A percentile compares a stretch with the other conserved stretches of the same genome.
Evolutionary conservation across 2,888 invertebrate species (phyloP).

Genomic region (Meliscaeva auricollis): DNA sequence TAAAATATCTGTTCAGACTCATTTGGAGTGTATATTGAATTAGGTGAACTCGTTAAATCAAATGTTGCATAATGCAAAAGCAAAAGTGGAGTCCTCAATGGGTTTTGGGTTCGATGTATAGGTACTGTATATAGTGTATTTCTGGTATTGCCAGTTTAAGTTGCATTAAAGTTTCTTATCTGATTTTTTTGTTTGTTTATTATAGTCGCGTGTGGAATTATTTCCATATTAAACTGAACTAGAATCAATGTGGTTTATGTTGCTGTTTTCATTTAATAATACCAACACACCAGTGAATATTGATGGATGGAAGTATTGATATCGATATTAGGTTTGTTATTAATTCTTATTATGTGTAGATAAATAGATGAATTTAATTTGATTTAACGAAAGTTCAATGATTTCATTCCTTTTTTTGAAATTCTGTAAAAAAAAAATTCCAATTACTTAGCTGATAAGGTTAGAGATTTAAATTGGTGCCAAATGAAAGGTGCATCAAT

Average conservation of each 20-base stretch:
- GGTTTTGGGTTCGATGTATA: background rate
- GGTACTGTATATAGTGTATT: background rate
- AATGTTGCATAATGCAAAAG: constrained; percentile 56
- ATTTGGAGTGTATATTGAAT: constrained; percentile 62
- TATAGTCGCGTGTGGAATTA: constrained; percentile 32
- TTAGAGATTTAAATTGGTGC: too few species aligned
- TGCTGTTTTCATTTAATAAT: background rate
- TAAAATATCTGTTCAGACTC: constrained; percentile 50
- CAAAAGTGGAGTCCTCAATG: background rate
- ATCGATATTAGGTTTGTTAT: background rate
- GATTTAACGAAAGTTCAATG: too few species aligned
- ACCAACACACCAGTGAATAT: background rate
- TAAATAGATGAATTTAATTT: background rate
- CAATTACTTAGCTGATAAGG: too few species aligned
- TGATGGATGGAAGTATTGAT: background rate
- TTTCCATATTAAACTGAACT: constrained; percentile 6
- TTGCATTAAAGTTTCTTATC: constrained; percentile 51
- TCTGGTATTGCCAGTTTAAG: constrained; percentile 8
- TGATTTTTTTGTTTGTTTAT: constrained; percentile 7
- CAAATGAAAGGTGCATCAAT: too few species aligned
- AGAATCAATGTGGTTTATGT: background rate
- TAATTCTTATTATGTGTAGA: background rate
- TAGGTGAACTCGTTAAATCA: constrained; percentile 61
- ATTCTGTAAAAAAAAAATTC: too few species aligned
- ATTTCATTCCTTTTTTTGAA: too few species aligned